A percentile compares a stretch with the other conserved stretches of the same genome.
Conservation (phyloP, 2,113 vertebrate species). For the Chaetura pelagica region DNA sequence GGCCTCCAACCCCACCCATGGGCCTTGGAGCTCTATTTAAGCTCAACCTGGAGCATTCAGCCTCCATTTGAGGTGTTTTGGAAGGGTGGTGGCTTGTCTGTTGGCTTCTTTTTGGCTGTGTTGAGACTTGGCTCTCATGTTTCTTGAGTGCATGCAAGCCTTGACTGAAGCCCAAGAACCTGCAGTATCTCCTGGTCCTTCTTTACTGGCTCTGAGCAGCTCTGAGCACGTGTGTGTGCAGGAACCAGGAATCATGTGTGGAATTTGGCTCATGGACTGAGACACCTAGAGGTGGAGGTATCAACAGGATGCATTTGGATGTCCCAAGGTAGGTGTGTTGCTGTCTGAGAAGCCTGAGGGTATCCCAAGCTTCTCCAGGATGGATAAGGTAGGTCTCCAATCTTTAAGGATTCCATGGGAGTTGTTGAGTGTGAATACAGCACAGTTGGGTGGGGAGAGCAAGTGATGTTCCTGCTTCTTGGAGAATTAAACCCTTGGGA, state of each 20-base stretch:
- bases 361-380: not conserved
- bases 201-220: not conserved
- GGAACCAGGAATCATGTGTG: not conserved
- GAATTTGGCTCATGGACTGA: not conserved
- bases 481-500: not conserved
- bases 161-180: not conserved
- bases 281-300: no score
- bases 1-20: not conserved
- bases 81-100: rapidly evolving
- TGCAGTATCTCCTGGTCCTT: not conserved
- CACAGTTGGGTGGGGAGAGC: not conserved
- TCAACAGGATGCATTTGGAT: not conserved
- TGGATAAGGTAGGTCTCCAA: not conserved
- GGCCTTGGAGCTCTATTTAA: not conserved
- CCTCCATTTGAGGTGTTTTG: rapidly evolving
- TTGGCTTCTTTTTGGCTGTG: rapidly evolving
- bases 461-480: rapidly evolving
- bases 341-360: not conserved
- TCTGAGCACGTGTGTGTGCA: not conserved
- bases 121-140: rapidly evolving
- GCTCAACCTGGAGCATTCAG: rapidly evolving
- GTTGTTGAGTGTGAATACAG: not conserved
- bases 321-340: not conserved
- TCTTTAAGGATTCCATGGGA: not conserved
- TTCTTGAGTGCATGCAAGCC: rapidly evolving